These are phyloP conservation scores for Prenolepis imparis DNA, from an alignment of 2,888 invertebrate genomes.

Conservation along the genomic window DNA sequence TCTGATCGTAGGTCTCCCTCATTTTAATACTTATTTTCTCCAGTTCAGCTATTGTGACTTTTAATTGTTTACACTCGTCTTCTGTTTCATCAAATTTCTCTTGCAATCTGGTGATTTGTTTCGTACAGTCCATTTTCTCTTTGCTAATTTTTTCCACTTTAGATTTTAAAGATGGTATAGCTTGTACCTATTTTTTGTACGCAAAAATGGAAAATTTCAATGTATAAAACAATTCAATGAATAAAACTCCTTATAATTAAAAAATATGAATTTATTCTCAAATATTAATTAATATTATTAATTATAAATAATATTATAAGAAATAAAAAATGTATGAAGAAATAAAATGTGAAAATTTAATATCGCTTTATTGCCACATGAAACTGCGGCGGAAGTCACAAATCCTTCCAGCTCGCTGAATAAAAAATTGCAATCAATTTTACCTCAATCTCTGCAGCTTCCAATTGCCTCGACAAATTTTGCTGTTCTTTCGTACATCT, in stretches of 20 bases:
- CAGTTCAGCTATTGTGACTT: neutral
- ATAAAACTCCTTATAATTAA: neutral
- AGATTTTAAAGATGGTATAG: slow-evolving; percentile 25
- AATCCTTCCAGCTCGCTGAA: neutral
- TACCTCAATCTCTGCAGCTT: slow-evolving; percentile 37
- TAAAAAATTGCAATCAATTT: slow-evolving; percentile 9
- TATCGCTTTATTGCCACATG: neutral
- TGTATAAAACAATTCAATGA: neutral
- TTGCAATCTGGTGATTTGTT: slow-evolving; percentile 1
- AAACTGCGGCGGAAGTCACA: neutral
- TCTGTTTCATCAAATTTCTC: slow-evolving; percentile 26
- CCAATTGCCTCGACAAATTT: slow-evolving; percentile 22
- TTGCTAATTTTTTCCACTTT: slow-evolving; percentile 25
- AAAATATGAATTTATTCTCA: neutral
- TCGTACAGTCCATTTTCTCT: slow-evolving; percentile 6
- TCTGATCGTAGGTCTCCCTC: slow-evolving; percentile 8
- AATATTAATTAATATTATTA: slow-evolving; percentile 10
- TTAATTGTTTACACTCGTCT: slow-evolving; percentile 9
- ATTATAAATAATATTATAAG: neutral
- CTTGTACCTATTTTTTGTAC: slow-evolving; percentile 27
- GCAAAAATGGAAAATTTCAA: neutral
- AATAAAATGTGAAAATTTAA: neutral
- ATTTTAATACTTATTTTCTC: neutral
- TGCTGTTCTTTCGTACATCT: slow-evolving; percentile 25
- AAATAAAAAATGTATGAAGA: neutral